Percentiles rank a stretch among this genome's conserved stretches.
phyloP scores from a whole-genome alignment of 2,113 vertebrate species.

The Pelvicachromis taeniatus region DNA sequence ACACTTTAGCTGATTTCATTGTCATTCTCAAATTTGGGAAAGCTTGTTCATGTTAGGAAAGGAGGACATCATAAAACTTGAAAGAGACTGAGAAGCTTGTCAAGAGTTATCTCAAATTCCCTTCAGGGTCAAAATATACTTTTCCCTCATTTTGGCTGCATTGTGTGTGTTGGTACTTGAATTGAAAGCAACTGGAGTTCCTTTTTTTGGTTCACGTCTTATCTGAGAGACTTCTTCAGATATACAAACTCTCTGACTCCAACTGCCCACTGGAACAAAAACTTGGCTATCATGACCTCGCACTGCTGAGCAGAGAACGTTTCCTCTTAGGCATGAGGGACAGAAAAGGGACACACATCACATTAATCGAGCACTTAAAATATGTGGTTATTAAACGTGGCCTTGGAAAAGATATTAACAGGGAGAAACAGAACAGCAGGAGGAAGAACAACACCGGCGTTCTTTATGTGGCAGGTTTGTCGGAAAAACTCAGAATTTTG shows the following conservation, averaged over 20 bases:
- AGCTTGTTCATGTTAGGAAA: background rate
- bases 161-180: background rate
- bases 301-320: background rate
- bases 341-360: background rate
- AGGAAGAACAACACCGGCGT: background rate
- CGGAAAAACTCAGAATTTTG: background rate
- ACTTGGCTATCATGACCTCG: background rate
- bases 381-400: background rate
- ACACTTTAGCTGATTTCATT: background rate
- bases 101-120: background rate
- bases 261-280: background rate
- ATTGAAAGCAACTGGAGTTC: background rate
- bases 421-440: background rate
- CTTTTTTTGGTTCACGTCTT: background rate
- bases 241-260: background rate
- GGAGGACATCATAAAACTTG: background rate
- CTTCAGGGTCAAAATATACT: background rate
- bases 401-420: background rate
- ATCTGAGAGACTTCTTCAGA: background rate
- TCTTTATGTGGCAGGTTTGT: background rate
- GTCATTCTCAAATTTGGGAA: background rate
- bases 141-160: background rate
- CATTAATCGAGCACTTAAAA: background rate
- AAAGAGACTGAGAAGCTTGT: background rate
- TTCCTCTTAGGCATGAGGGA: background rate